Percentiles rank a stretch among this genome's conserved stretches.
These are phyloP conservation scores for Torymus auratus DNA, from an alignment of 2,888 invertebrate genomes.

Conservation along the genomic window DNA sequence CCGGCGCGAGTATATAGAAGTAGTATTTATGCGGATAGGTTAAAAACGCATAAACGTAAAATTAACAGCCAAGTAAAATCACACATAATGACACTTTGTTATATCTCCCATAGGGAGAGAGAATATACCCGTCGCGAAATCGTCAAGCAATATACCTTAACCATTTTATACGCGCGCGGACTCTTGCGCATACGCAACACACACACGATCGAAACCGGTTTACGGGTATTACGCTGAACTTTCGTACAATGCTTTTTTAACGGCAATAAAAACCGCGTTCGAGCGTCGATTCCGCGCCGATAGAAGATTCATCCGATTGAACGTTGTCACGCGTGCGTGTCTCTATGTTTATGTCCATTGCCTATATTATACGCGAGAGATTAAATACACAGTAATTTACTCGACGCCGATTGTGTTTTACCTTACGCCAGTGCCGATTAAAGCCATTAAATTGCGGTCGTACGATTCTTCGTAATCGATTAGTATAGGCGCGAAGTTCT, in stretches of 20 bases:
- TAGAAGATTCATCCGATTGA: slow-evolving; percentile 23
- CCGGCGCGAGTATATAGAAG: neutral
- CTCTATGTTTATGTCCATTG: neutral
- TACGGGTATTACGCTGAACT: slow-evolving; percentile 44
- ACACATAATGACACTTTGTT: slow-evolving; percentile 49
- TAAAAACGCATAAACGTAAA: slow-evolving; percentile 37
- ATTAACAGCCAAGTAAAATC: slow-evolving; percentile 40
- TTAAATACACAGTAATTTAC: slow-evolving; percentile 25
- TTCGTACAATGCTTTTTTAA: slow-evolving; percentile 39
- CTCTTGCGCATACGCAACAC: neutral
- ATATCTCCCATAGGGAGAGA: neutral
- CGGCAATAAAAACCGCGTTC: slow-evolving; percentile 23
- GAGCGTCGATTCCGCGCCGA: slow-evolving; percentile 20
- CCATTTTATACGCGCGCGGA: slow-evolving; percentile 30
- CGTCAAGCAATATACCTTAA: slow-evolving; percentile 33
- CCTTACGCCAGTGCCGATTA: slow-evolving; percentile 4
- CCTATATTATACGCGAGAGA: neutral
- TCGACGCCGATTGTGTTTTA: slow-evolving; percentile 1
- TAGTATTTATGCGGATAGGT: slow-evolving; percentile 21
- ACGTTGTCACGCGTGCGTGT: neutral
- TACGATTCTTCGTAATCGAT: slow-evolving; percentile 21
- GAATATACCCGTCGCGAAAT: slow-evolving; percentile 37
- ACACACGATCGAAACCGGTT: slow-evolving; percentile 52
- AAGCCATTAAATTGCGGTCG: slow-evolving; percentile 22
- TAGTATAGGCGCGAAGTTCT: slow-evolving; percentile 2